Percentiles rank a stretch among this genome's conserved stretches.
These are phyloP conservation scores for Eubucco bourcierii DNA, from an alignment of 2,113 vertebrate species.

Conservation along the genomic window DNA sequence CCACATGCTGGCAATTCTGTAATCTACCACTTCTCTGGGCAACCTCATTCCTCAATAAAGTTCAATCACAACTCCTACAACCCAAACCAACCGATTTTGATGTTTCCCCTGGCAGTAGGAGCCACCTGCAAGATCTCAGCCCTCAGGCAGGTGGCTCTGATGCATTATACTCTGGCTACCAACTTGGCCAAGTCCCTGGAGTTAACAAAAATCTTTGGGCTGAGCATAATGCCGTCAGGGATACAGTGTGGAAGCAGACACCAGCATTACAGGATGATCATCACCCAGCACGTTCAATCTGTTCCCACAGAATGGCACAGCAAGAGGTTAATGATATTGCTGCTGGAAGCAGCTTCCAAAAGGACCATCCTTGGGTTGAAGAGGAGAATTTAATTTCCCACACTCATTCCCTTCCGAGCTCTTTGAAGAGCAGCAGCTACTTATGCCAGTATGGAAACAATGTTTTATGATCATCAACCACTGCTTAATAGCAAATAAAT, in stretches of 20 bases:
- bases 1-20: no score
- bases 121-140: not conserved
- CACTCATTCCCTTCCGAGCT: conserved; percentile 49
- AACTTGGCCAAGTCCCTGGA: conserved; percentile 6
- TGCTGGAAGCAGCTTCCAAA: conserved; percentile 49
- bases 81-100: not conserved
- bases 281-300: conserved; percentile 44
- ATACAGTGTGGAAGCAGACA: conserved; percentile 51
- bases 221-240: conserved; percentile 41
- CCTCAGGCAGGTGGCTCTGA: accelerated
- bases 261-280: conserved; percentile 44
- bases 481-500: conserved; percentile 58
- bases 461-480: conserved; percentile 39
- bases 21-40: not conserved
- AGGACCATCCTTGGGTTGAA: conserved; percentile 42
- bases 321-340: conserved; percentile 69
- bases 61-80: not conserved
- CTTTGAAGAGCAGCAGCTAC: conserved; percentile 26
- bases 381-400: conserved; percentile 64
- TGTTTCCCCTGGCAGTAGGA: not conserved
- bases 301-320: conserved; percentile 65
- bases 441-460: conserved; percentile 56
- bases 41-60: not conserved
- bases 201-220: conserved; percentile 35
- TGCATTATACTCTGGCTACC: not conserved